Evolutionary conservation across 35 echinoderm and acorn worm genomes (phyloP), one percentile per base, ranked within the genome.

Genomic region (Acanthaster planci): DNA sequence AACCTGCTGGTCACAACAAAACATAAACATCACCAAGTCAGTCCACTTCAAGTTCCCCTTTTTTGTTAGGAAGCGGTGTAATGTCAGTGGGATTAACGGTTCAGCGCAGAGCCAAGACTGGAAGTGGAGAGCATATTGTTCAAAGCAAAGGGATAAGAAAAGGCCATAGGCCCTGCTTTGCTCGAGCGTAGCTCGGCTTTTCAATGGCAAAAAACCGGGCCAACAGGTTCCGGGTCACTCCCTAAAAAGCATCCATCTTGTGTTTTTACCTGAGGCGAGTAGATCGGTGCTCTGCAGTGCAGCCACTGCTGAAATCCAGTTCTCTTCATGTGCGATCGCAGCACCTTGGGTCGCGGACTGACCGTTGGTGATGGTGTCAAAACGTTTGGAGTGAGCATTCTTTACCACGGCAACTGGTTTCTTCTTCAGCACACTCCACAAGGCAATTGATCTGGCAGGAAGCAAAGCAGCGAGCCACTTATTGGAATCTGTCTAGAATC

Each of bases 401-500:
- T 86, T 83, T 81, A 91, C 78, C 8, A 94, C 75, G 0, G 51
- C 77, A 23, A 81, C 34, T 5, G 95, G 95, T 89, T 90, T 93
- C 88, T 98, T 98, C 88, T 98, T 98, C 68, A 87, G 83, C 1
- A 98, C 52, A 53, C 84, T 91, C 95, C 95, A 98, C 2, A 98
- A 51, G 3, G 95, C 88, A 52, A 98, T 36, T 0, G 88, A 94
- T 18, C 95, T 97, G 42, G 17, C 42, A 47, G 12, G 12, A 47
- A 47, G 4, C 12, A 47, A 47, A 47, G 42, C 42, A 47, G 42
- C 42, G 42, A 47, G 12, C 4, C 4, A 47, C 4, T 32, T 17
- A 14, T 31, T 77, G 75, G 15, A 12, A 32, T 19, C 10, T 32
- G 14, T 16, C 15, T 47, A 47, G 12, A 47, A 47, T 12, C 42